Conservation (phyloP, 2,113 vertebrate species). For the Callipepla squamata region DNA sequence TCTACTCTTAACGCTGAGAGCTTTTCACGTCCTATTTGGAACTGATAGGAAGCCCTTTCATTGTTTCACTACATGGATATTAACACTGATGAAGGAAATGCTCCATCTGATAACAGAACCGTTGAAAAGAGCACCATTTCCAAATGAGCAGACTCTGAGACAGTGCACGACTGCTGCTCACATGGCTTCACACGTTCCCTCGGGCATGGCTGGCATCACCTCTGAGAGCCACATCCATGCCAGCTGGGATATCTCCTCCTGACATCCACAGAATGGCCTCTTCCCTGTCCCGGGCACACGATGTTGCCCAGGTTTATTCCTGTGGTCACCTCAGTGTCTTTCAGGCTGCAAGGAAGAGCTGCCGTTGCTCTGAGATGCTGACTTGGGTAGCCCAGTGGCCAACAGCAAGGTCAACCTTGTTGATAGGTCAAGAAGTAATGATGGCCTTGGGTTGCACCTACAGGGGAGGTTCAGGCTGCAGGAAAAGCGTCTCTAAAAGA, state of each 20-base stretch:
- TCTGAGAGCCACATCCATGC: neutral
- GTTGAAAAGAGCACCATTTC: slow-evolving; percentile 77
- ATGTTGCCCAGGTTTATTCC: neutral
- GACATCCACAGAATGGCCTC: neutral
- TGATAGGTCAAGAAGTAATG: neutral
- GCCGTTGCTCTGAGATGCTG: neutral
- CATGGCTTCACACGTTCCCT: neutral
- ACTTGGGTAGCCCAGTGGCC: neutral
- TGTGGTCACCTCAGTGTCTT: neutral
- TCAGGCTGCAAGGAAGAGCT: slow-evolving; percentile 10
- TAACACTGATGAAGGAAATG: slow-evolving; percentile 86
- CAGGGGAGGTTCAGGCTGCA: too few relatives aligned
- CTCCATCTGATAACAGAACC: slow-evolving; percentile 85
- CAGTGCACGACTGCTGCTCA: slow-evolving; percentile 53
- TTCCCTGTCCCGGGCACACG: neutral
- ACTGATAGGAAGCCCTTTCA: slow-evolving; percentile 87
- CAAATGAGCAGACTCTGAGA: slow-evolving; percentile 66
- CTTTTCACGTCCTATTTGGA: slow-evolving; percentile 86
- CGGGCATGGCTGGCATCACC: accelerated
- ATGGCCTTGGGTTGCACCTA: too few relatives aligned
- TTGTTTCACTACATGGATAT: slow-evolving; percentile 85
- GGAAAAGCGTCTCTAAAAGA: too few relatives aligned
- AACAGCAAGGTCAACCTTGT: neutral
- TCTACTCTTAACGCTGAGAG: slow-evolving; percentile 82
- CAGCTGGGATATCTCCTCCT: neutral